Percentiles rank a stretch among this genome's conserved stretches.
phyloP scores from a whole-genome alignment of 1,140 invertebrate species.

The Coptotermes formosanus region DNA sequence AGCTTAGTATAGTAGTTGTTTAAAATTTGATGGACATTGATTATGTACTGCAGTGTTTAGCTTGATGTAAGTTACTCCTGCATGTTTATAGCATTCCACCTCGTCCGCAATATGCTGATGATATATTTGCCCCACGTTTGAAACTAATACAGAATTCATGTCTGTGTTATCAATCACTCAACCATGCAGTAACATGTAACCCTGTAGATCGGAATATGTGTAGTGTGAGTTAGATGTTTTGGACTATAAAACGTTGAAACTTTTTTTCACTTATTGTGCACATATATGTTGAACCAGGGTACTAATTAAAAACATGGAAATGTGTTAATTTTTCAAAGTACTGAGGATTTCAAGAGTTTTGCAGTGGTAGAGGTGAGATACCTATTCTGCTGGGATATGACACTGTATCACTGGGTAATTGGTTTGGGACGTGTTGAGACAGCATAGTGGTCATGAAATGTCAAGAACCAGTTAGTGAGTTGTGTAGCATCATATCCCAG shows the following conservation, averaged over 20 bases:
- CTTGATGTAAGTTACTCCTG: conserved; percentile 17
- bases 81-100: conserved; percentile 20
- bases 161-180: not conserved
- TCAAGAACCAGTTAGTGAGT: too few species aligned
- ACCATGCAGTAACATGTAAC: not conserved
- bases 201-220: not conserved
- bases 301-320: too few species aligned
- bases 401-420: too few species aligned
- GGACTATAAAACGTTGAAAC: not conserved
- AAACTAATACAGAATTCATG: not conserved
- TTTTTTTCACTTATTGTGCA: too few species aligned
- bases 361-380: too few species aligned
- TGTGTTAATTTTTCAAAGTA: too few species aligned
- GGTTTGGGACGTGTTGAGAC: too few species aligned
- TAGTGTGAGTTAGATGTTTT: not conserved
- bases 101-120: not conserved
- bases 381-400: too few species aligned
- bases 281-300: too few species aligned
- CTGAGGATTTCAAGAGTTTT: too few species aligned
- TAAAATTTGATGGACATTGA: not conserved
- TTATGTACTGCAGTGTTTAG: conserved; percentile 10
- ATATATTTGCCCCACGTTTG: not conserved
- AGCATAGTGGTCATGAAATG: too few species aligned
- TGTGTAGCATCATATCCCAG: too few species aligned
- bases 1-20: not conserved